phyloP scores from a whole-genome alignment of 1,140 invertebrate genomes.

The Papilio xuthus region DNA sequence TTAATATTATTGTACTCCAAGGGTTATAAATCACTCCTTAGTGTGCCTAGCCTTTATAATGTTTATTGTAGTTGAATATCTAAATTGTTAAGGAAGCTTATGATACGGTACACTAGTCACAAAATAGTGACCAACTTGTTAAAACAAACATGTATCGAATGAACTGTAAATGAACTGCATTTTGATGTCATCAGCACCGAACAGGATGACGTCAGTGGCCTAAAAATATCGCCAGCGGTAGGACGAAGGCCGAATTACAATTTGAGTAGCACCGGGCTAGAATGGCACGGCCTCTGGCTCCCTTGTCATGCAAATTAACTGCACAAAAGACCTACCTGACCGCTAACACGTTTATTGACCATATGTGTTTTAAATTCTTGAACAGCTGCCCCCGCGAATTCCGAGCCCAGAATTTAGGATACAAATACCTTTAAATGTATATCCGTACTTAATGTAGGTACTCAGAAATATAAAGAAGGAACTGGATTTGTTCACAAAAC shows the following conservation, averaged over 20 bases:
- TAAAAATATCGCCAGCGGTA: slow-evolving; percentile 24
- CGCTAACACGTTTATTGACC: slow-evolving; percentile 8
- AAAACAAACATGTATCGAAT: slow-evolving; percentile 2
- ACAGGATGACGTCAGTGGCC: slow-evolving; percentile 1
- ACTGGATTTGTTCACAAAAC: neutral
- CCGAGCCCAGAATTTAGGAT: slow-evolving; percentile 23
- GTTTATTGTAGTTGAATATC: neutral
- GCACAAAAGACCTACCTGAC: slow-evolving; percentile 34
- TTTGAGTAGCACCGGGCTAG: slow-evolving; percentile 20
- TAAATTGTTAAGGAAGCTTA: neutral
- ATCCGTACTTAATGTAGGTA: neutral
- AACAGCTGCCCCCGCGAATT: slow-evolving; percentile 21
- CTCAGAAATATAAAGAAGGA: neutral
- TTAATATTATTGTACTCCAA: too few species aligned
- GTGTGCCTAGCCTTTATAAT: neutral
- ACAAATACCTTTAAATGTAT: neutral
- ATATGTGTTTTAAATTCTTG: slow-evolving; percentile 28
- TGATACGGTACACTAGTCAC: neutral
- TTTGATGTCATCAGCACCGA: slow-evolving; percentile 19
- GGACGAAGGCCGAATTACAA: slow-evolving; percentile 31
- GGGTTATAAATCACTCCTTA: too few species aligned
- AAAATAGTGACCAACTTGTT: slow-evolving; percentile 16
- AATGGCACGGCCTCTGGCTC: slow-evolving; percentile 24
- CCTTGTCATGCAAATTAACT: slow-evolving; percentile 31
- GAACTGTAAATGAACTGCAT: slow-evolving; percentile 18